Percentiles rank a stretch among this genome's conserved stretches.
Evolutionary conservation across 2,113 vertebrate genomes (phyloP).

Genomic region (Thinocorus orbignyianus): DNA sequence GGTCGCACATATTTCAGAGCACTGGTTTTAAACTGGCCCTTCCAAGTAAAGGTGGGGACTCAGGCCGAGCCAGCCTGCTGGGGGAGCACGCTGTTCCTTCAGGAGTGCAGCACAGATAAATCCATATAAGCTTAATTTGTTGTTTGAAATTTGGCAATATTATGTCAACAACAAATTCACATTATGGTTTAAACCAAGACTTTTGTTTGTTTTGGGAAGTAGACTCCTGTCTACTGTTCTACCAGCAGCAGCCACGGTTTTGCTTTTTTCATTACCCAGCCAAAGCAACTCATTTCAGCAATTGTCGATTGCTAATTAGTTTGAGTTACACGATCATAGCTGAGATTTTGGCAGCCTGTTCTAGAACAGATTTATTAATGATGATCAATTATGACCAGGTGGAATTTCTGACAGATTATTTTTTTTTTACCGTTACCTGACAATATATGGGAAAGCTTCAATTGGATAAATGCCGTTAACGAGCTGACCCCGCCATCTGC

Average conservation of each 20-base stretch:
- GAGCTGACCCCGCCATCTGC: constrained; percentile 73
- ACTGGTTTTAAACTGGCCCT: background rate
- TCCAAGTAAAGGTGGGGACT: background rate
- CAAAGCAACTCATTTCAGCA: constrained; percentile 14
- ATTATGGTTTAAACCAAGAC: background rate
- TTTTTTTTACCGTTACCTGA: constrained; percentile 45
- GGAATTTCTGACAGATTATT: constrained; percentile 57
- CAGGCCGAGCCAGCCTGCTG: background rate
- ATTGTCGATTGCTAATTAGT: constrained; percentile 39
- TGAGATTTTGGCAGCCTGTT: constrained; percentile 48
- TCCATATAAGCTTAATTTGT: background rate
- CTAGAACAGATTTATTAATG: constrained; percentile 51
- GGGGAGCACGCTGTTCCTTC: rapidly evolving
- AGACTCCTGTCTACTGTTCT: background rate
- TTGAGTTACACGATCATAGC: background rate
- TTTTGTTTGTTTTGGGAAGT: background rate
- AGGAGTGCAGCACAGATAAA: background rate
- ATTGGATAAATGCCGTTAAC: constrained; percentile 61
- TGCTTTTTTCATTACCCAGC: background rate
- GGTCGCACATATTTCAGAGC: background rate
- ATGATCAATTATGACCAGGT: constrained; percentile 70
- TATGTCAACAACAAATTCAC: background rate
- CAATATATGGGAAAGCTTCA: constrained; percentile 56
- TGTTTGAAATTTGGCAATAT: background rate
- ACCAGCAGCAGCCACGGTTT: background rate